Evolutionary conservation across 1,140 invertebrate species (phyloP).

Genomic region (Chymomyza costata): DNA sequence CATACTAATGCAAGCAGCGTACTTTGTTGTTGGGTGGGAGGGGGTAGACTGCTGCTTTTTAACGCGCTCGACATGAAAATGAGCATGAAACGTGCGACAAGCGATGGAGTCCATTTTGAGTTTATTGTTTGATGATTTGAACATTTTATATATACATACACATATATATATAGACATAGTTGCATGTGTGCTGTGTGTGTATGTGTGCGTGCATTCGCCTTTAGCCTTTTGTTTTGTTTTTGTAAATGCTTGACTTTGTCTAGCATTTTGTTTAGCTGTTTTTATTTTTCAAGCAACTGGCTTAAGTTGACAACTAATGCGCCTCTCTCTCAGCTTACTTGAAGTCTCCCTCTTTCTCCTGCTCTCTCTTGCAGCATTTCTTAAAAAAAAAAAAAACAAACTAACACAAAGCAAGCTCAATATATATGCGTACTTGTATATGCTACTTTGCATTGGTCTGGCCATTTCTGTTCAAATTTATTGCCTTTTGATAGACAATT

Average conservation of each 20-base stretch:
- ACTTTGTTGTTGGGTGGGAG: not conserved
- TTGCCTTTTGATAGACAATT: constrained; percentile 69
- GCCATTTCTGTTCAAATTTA: constrained; percentile 36
- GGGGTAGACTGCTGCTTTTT: constrained; percentile 47
- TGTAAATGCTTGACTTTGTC: constrained; percentile 50
- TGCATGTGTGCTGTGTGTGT: not conserved
- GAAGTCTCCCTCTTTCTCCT: not conserved
- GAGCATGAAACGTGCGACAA: constrained; percentile 70
- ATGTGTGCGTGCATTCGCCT: constrained; percentile 4
- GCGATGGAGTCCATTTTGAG: constrained; percentile 75
- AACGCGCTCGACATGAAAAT: constrained; percentile 73
- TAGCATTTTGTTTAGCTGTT: constrained; percentile 24
- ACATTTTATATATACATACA: constrained; percentile 66
- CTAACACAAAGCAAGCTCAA: too few species aligned
- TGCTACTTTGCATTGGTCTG: too few species aligned
- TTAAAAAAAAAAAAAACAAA: too few species aligned
- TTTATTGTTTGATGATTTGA: constrained; percentile 76
- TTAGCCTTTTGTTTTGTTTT: constrained; percentile 30
- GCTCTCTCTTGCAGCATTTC: not conserved
- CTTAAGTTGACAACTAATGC: too few species aligned
- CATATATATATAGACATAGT: constrained; percentile 12
- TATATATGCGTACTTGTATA: too few species aligned
- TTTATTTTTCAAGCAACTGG: constrained; percentile 10
- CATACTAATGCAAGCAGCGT: too few species aligned
- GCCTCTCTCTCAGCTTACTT: not conserved